Evolutionary conservation across 2,113 vertebrate genomes (phyloP).

Genomic region (Salminus brasiliensis): DNA sequence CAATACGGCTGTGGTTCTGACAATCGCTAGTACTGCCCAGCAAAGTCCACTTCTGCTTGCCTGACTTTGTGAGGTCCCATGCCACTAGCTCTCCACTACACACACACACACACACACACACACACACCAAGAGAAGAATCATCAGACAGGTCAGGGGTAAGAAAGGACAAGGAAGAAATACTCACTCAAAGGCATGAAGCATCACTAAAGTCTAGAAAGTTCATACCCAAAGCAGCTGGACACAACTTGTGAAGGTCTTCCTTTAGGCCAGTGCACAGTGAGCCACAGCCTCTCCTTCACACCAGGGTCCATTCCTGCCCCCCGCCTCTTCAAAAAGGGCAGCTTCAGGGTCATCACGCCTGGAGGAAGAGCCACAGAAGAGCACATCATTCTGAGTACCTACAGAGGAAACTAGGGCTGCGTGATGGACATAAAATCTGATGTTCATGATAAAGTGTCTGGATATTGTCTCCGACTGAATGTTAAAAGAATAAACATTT

Average conservation of each 20-base stretch:
- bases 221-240: slow-evolving; percentile 92
- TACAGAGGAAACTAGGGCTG: too few relatives aligned
- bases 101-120: slow-evolving; percentile 28
- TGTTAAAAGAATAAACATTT: too few relatives aligned
- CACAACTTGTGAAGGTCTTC: slow-evolving; percentile 78
- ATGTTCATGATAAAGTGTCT: too few relatives aligned
- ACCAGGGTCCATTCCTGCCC: slow-evolving; percentile 79
- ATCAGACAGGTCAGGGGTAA: not conserved
- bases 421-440: too few relatives aligned
- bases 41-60: slow-evolving; percentile 87
- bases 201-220: not conserved
- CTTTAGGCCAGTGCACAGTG: slow-evolving; percentile 85
- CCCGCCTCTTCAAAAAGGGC: slow-evolving; percentile 89
- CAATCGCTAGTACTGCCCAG: slow-evolving; percentile 83
- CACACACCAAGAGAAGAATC: not conserved
- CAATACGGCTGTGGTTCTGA: slow-evolving; percentile 91
- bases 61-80: slow-evolving; percentile 86
- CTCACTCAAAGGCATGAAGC: not conserved
- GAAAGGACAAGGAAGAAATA: not conserved
- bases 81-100: slow-evolving; percentile 88
- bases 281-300: slow-evolving; percentile 95
- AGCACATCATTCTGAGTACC: not conserved
- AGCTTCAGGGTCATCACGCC: slow-evolving; percentile 87
- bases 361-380: slow-evolving; percentile 45
- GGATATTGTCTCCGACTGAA: too few relatives aligned